Base-by-base conservation (phyloP, 2,797 vertebrate species). In the Loris lydekkerianus region DNA sequence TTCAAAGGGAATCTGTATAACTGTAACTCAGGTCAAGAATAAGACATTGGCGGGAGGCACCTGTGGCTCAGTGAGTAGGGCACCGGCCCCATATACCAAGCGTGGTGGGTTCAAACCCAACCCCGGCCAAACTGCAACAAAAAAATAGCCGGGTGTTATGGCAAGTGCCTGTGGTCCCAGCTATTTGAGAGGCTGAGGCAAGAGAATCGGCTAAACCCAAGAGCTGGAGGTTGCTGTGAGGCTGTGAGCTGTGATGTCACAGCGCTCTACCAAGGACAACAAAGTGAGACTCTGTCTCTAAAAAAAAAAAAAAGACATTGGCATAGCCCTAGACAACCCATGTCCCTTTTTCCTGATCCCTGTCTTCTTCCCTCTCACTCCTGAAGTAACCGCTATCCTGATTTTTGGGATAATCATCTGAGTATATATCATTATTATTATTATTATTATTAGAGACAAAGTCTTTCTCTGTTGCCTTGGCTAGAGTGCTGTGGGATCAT, bases 1-100 rank as follows among this genome's bases (percentile, higher is more conserved):
- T 63, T 83, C 37, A 93, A 91, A 87, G 29, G 31, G 43, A 93
- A 56, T 76, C 53, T 70, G 37, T 82, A 37, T 27, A 67, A 78
- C 3, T 87, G 72, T 72, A 58, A 75, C 21, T 15, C 9, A 86
- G 27, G 31, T 86, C 49, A 86, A 75, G 60, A 90, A 93, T 53
- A 76, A 76, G 46, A 70, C 10, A 82, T 2, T 83, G 60, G 13
- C 29, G 8, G 46, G 46, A 13, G 11, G 49, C 3, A 11, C 49
- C 13, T 49, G 13, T 49, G 13, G 49, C 49, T 49, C 49, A 4
- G 13, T 14, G 13, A 14, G 13, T 49, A 49, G 13, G 49, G 49
- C 49, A 2, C 49, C 13, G 13, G 49, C 49, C 49, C 13, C 49
- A 49, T 14, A 49, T 14, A 49, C 49, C 49, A 14, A 49, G 13